phyloP scores from a whole-genome alignment of 1,140 invertebrate genomes.

The Brachionus manjavacas region DNA sequence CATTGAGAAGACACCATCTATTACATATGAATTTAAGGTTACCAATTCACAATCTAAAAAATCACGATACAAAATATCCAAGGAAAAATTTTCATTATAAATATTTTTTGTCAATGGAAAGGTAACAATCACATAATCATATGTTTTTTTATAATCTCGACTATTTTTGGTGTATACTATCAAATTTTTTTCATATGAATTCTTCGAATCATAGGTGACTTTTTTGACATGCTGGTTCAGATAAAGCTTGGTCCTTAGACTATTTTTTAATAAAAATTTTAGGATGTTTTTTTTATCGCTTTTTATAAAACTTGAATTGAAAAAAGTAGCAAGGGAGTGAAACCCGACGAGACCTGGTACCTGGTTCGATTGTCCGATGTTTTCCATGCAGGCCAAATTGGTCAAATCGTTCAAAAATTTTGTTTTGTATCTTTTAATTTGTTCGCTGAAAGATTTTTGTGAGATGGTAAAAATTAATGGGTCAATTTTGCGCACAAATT shows the following conservation, averaged over 20 bases:
- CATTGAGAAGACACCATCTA: neutral
- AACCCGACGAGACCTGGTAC: neutral
- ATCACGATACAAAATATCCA: conserved; percentile 36
- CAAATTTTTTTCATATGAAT: neutral
- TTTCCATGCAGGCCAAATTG: neutral
- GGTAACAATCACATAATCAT: conserved; percentile 26
- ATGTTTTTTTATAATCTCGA: neutral
- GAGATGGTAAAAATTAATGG: conserved; percentile 17
- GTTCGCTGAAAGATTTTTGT: neutral
- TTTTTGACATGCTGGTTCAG: conserved; percentile 10
- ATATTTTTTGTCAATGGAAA: conserved; percentile 38
- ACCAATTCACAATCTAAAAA: conserved; percentile 31
- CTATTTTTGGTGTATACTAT: neutral
- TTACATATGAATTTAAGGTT: neutral
- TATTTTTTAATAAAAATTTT: neutral
- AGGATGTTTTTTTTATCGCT: neutral
- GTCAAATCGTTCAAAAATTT: neutral
- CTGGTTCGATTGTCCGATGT: neutral
- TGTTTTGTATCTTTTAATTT: neutral
- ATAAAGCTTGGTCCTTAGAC: neutral
- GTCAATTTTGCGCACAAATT: conserved; percentile 8
- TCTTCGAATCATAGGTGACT: neutral
- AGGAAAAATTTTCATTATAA: conserved; percentile 6
- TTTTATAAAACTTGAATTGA: neutral
- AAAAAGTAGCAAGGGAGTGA: neutral